These are phyloP conservation scores for Catharus ustulatus DNA, from an alignment of 2,797 vertebrate genomes.

Conservation along the genomic window DNA sequence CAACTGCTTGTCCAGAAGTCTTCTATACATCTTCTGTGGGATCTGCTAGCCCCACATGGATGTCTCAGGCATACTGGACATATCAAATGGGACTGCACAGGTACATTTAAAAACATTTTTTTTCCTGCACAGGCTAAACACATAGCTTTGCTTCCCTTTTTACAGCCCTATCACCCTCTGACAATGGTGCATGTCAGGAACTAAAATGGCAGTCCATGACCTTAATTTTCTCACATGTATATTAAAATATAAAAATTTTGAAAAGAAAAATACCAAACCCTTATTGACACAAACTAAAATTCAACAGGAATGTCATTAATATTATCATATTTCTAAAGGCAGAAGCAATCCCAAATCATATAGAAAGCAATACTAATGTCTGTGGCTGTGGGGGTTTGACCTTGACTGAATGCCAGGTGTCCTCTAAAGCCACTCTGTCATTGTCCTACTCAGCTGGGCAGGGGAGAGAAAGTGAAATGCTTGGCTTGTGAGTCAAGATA, in stretches of 20 bases:
- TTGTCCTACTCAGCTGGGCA: neutral
- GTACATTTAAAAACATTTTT: neutral
- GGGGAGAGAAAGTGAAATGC: neutral
- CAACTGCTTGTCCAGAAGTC: neutral
- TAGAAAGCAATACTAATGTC: neutral
- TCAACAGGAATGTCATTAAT: neutral
- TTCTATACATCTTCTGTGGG: neutral
- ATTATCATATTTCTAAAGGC: neutral
- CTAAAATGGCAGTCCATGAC: neutral
- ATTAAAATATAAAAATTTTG: neutral
- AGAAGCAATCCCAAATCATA: neutral
- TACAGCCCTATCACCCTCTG: neutral
- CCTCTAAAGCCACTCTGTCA: neutral
- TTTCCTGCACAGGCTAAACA: neutral
- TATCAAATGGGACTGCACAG: neutral
- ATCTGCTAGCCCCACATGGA: neutral
- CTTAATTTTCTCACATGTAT: neutral
- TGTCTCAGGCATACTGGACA: neutral
- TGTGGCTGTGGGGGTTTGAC: neutral
- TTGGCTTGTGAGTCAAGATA: neutral
- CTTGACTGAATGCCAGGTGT: neutral
- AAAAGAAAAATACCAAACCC: neutral
- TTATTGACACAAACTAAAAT: neutral
- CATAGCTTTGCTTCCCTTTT: neutral
- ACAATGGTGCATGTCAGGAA: neutral